Percentiles rank a stretch among this genome's conserved stretches.
Conservation (phyloP, 1,140 invertebrate species). For the Drosophila gunungcola region DNA sequence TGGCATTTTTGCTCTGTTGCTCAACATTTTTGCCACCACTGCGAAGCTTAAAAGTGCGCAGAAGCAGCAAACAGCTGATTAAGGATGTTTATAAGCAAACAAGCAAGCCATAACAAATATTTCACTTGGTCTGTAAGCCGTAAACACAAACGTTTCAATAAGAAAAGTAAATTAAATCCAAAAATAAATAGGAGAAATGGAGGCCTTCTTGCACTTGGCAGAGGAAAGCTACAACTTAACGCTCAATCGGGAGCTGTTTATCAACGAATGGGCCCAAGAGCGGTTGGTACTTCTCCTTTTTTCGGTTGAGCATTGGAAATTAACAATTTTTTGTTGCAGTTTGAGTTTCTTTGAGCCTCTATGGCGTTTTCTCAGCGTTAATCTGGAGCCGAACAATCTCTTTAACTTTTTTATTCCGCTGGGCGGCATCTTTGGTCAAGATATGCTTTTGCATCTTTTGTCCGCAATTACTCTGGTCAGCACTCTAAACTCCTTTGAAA, state of each 20-base stretch:
- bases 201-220: slow-evolving; percentile 10
- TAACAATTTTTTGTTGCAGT: slow-evolving; percentile 13
- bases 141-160: background rate
- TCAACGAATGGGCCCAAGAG: slow-evolving; percentile 72
- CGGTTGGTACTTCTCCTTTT: slow-evolving; percentile 16
- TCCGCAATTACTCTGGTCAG: slow-evolving; percentile 51
- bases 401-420: slow-evolving; percentile 65
- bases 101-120: slow-evolving; percentile 5
- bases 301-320: background rate
- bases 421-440: slow-evolving; percentile 56
- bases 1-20: background rate
- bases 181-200: slow-evolving; percentile 4
- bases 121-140: background rate
- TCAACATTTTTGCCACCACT: slow-evolving; percentile 1
- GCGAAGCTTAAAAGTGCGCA: background rate
- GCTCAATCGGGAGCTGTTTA: slow-evolving; percentile 47
- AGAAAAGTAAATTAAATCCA: background rate
- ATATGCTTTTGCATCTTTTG: slow-evolving; percentile 53
- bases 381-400: slow-evolving; percentile 48
- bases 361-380: slow-evolving; percentile 44
- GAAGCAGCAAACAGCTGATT: slow-evolving; percentile 26
- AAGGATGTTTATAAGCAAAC: slow-evolving; percentile 28
- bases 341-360: slow-evolving; percentile 39
- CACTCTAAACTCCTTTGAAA: slow-evolving; percentile 57
- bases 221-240: slow-evolving; percentile 36